These are phyloP conservation scores for Epizoanthus stellaris DNA, from an alignment of 92 coral and sea anemone genomes.

Conservation along the genomic window DNA sequence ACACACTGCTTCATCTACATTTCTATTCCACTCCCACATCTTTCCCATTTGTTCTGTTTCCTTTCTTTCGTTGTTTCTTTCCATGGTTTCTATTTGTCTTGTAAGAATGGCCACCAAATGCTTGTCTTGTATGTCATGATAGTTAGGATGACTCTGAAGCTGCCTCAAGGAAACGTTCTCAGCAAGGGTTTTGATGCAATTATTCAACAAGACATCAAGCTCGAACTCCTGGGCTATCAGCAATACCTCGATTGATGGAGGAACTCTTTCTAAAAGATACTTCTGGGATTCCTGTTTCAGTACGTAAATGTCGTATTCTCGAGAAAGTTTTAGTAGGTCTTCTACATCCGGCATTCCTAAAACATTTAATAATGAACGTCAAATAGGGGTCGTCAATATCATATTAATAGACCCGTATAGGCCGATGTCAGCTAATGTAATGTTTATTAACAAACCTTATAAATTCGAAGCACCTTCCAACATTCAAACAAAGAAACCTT, in stretches of 20 bases:
- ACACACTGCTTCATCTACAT: too few species aligned
- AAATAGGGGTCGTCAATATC: too few species aligned
- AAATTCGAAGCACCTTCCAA: too few species aligned
- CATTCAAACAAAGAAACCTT: too few species aligned
- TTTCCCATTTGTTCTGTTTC: background rate
- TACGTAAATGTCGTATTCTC: background rate
- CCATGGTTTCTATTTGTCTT: background rate
- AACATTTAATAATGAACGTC: too few species aligned
- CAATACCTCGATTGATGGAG: background rate
- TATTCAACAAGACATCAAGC: background rate
- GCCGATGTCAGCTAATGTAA: too few species aligned
- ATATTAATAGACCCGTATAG: too few species aligned
- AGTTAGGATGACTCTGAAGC: background rate
- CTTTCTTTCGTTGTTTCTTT: too few species aligned
- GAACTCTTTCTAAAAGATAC: background rate
- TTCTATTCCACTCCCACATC: too few species aligned
- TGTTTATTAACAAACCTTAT: too few species aligned
- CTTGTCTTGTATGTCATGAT: slow-evolving; percentile 3
- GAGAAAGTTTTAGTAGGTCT: background rate
- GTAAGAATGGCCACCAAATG: slow-evolving; percentile 9
- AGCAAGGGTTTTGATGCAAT: background rate
- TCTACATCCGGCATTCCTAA: background rate
- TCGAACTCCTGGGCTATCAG: background rate
- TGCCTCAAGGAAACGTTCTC: background rate
- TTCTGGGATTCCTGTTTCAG: background rate